Evolutionary conservation across 2,113 vertebrate genomes (phyloP).

Genomic region (Laticauda colubrina): DNA sequence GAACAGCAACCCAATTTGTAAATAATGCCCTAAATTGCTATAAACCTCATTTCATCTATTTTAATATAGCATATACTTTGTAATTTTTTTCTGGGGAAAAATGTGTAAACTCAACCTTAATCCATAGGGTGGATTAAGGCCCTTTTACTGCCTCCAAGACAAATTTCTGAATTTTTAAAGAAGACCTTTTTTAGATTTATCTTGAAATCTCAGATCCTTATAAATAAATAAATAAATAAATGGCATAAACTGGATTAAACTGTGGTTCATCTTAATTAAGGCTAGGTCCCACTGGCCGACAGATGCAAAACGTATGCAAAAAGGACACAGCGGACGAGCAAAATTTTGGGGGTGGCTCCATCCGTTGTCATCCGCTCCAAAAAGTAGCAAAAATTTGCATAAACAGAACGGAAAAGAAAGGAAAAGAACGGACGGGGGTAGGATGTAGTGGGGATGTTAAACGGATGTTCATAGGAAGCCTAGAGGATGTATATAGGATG

Average conservation of each 20-base stretch:
- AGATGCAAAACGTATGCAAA: too few relatives aligned
- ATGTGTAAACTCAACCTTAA: background rate
- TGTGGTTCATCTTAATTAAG: constrained; percentile 32
- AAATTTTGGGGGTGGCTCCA: too few relatives aligned
- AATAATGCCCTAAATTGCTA: background rate
- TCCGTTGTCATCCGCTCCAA: too few relatives aligned
- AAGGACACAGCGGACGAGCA: too few relatives aligned
- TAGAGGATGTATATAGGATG: too few relatives aligned
- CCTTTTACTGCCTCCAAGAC: background rate
- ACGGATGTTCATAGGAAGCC: too few relatives aligned
- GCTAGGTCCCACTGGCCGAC: too few relatives aligned
- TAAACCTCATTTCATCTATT: background rate
- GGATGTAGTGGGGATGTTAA: too few relatives aligned
- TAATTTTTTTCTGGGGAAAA: background rate
- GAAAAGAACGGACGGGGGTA: too few relatives aligned
- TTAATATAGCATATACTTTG: background rate
- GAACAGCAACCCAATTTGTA: too few relatives aligned
- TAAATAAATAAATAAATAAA: constrained; percentile 30
- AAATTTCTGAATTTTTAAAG: background rate
- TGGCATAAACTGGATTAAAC: constrained; percentile 23
- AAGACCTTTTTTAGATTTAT: background rate
- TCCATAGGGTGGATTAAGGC: accelerated
- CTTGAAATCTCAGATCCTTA: constrained; percentile 19
- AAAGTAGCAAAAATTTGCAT: too few relatives aligned
- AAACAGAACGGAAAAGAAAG: too few relatives aligned